Percentiles rank a stretch among this genome's conserved stretches.
Evolutionary conservation across 2,113 vertebrate genomes (phyloP).

Genomic region (Paramormyrops kingsleyae): DNA sequence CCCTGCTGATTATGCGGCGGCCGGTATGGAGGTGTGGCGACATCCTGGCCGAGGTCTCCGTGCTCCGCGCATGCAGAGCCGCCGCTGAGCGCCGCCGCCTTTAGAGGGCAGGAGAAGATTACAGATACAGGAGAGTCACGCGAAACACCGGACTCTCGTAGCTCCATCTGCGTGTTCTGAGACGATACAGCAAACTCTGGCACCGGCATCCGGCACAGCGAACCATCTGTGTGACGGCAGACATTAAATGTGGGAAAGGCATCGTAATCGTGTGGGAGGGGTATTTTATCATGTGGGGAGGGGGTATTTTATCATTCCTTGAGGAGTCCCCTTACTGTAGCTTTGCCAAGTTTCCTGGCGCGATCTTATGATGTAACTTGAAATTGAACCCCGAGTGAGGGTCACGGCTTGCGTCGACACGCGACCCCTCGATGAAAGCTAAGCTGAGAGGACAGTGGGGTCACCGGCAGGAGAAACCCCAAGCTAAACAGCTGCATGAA

Average conservation of each 20-base stretch:
- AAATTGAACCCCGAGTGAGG: background rate
- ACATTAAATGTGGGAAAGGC: background rate
- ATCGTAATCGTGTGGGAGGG: too few species aligned
- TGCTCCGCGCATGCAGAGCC: background rate
- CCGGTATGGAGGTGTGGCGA: background rate
- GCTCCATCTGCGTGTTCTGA: background rate
- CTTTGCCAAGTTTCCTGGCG: background rate
- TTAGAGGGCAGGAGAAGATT: constrained; percentile 77
- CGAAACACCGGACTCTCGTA: background rate
- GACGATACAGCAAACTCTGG: background rate
- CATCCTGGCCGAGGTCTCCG: background rate
- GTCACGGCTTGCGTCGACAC: background rate
- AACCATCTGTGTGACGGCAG: background rate
- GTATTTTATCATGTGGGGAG: background rate
- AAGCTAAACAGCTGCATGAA: background rate
- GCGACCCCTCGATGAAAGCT: background rate
- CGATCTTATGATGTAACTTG: background rate
- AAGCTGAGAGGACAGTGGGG: background rate
- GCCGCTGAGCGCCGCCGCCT: constrained; percentile 51
- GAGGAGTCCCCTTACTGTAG: background rate
- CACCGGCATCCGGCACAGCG: background rate
- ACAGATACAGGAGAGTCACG: constrained; percentile 45
- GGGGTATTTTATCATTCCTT: background rate
- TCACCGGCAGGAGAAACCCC: background rate
- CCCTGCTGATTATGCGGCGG: background rate